Evolutionary conservation across 2,888 invertebrate genomes (phyloP), one percentile per base, ranked within the genome.

Genomic region (Myopa tessellatipennis): DNA sequence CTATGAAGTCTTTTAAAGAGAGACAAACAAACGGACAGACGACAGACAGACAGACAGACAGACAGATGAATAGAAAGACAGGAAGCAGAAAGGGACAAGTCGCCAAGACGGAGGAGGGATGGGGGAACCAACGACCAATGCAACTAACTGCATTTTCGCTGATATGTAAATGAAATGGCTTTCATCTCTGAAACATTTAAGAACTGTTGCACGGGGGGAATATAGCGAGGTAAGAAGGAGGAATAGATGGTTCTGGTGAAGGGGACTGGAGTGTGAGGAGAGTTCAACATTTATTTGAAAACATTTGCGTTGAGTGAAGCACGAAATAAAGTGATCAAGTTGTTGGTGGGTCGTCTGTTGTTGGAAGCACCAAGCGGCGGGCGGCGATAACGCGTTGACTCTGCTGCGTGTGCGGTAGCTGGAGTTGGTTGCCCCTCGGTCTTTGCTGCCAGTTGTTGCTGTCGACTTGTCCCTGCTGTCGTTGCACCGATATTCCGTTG

Each of bases 131-230:
- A 55, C 55, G 3, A 16, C 18, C 26, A 8, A 38, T 26, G 3
- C 69, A 69, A 69, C 52, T 26, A 18, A 71, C 58, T 71, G 71
- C 40, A 60, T 73, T 73, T 73, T 26, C 34, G n/a, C 10, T 36
- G 58, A 71, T 63, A 74, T 74, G 74, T 38, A 74, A 74, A 74
- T 74, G 61, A 61, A 73, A 73, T 61, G 38, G 63, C 50, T 74
- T 63, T 65, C 65, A 45, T 74, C 34, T 14, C 36, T 55, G 16
- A 12, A 55, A 50, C 10, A 50, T 8, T 50, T 50, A 50, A 50
- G 50, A 10, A 50, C 10, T 50, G 50, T 50, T 16, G 55, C 1
- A 6, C 55, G 55, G 55, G 14, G 55, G 55, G 55, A 26, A 26
- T 26, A 26, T 26, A 26, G 26, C 1, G 26, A 26, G 26, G 26